Percentiles rank a stretch among this genome's conserved stretches.
Evolutionary conservation across 2,113 vertebrate species (phyloP).

Genomic region (Antechinus flavipes): DNA sequence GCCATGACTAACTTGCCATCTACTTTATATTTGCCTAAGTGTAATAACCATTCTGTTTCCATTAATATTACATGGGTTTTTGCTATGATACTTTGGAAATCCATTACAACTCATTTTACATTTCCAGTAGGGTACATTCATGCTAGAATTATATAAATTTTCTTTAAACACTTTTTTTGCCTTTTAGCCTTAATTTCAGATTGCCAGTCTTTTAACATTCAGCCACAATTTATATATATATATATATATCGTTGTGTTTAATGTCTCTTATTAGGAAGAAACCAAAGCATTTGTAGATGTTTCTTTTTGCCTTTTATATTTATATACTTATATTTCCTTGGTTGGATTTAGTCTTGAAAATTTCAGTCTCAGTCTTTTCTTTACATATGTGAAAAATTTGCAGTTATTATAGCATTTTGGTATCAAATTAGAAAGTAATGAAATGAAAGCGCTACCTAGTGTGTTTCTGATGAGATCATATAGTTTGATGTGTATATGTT

Average conservation of each 20-base stretch:
- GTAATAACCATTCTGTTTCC: background rate
- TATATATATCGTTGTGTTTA: background rate
- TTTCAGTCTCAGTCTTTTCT: background rate
- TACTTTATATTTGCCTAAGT: background rate
- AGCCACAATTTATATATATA: background rate
- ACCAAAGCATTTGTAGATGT: too few species aligned
- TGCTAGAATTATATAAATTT: background rate
- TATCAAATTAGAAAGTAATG: too few species aligned
- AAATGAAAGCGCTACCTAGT: too few species aligned
- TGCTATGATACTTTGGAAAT: background rate
- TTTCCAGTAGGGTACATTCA: background rate
- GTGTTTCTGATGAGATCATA: too few species aligned
- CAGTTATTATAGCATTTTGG: background rate
- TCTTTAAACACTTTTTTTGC: too few species aligned
- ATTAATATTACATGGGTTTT: background rate
- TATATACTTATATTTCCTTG: background rate
- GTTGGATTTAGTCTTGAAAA: background rate
- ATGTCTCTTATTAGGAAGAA: background rate
- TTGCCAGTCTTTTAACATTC: background rate
- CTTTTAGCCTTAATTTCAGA: background rate
- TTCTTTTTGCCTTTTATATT: background rate
- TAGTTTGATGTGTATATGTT: too few species aligned
- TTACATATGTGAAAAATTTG: background rate
- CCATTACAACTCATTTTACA: background rate
- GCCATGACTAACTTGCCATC: background rate